Evolutionary conservation across 2,113 vertebrate species (phyloP), one percentile per base, ranked within the genome.

Genomic region (Megalops atlanticus): DNA sequence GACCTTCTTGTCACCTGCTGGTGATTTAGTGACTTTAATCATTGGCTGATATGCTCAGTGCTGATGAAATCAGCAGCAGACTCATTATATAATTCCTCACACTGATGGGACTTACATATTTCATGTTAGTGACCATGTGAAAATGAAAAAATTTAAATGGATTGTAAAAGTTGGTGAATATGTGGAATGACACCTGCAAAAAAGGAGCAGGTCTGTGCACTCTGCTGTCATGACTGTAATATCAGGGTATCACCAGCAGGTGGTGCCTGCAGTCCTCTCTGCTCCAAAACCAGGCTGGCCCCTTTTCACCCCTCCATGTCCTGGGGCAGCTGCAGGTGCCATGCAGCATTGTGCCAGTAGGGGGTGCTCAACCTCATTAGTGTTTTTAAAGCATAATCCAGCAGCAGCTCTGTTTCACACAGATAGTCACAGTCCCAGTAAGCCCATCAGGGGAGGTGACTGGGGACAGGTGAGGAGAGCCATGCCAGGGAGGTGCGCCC

Each of bases 381-480:
- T 84, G 74, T 45, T 77, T 47, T 2, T 74, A 21, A 64, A 31
- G 4, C 83, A 84, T 90, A 92, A 93, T 94, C 91, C 92, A 80
- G 84, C 81, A 74, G 86, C 36, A 40, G 84, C 87, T 92, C 91
- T 94, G 94, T 89, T 85, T 85, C 86, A 38, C 80, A 82, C 81
- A 92, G 92, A 93, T 93, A 93, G 93, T 93, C 94, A 94, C 90
- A 91, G 88, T 93, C 83, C 73, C 86, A 84, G 88, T 91, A 92
- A 93, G 90, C 90, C 88, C 89, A 90, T 94, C 91, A 93, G 85
- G 84, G 89, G 88, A 87, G 87, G 81, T 72, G 41, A 54, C 76
- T 15, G 86, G 86, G 80, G 85, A 89, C 89, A 89, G n/a, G 6
- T 27, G n/a, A 24, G 24, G n/a, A 10, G n/a, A 31, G 31, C 15